Base-by-base conservation (phyloP, 2,797 vertebrate species). In the Ctenopoma kingsleyae region DNA sequence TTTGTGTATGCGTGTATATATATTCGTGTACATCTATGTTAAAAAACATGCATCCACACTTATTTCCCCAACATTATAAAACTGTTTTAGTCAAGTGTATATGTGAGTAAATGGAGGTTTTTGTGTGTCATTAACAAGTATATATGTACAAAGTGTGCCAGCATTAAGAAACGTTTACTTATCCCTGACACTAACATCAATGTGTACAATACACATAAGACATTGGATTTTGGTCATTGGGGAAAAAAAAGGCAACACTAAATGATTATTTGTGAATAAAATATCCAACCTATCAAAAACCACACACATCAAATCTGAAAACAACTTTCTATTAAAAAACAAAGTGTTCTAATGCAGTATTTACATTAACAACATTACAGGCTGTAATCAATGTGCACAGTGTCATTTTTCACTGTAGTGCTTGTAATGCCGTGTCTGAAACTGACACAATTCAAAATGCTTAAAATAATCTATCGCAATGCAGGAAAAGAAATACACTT, bases 151-250 rank as follows among this genome's bases (percentile, higher is more conserved):
- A 84, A 74, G 85, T 89, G 89, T 88, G 90, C 83, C 91, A 80
- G 83, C 85, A 88, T 83, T 91, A 88, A 88, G 72, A 92, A 89
- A 84, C 40, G 67, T 85, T 84, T 71, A 81, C 86, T 86, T 56
- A 58, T 91, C 91, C 90, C 90, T 91, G 92, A 93, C 93, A 87
- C 84, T 57, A 83, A 87, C 77, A 85, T 84, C 80, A 74, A 91
- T 87, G 89, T 92, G 88, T 90, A 85, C 79, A 76, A 58, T 80
- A 90, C 87, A 92, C 85, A 83, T 90, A 92, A 92, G 84, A 94
- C 91, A 92, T 91, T 90, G 86, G 86, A 92, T 91, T 92, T 94
- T 93, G 91, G 91, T 94, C 91, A 85, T 76, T 67, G 87, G 90
- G 36, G 32, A 25, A 51, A 66, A 64, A 62, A 82, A 88, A 80